Evolutionary conservation across 1,140 invertebrate species (phyloP).

Genomic region (Cryptotermes secundus): DNA sequence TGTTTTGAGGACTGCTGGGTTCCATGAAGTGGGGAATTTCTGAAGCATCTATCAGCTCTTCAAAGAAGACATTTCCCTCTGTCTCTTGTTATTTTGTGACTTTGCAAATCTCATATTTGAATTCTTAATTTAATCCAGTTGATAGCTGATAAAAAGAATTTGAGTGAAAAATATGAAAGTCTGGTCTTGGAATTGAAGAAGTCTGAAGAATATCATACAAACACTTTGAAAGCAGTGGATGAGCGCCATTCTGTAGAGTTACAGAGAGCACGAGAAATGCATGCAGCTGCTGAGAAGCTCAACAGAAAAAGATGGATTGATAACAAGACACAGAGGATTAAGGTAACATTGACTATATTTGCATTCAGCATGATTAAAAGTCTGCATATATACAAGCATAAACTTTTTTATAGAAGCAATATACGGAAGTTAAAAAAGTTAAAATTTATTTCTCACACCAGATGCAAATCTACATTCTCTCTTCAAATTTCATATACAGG

Average conservation of each 20-base stretch:
- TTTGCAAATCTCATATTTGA: too few species aligned
- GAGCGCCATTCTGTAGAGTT: conserved; percentile 65
- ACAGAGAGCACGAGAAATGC: conserved; percentile 61
- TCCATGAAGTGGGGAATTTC: too few species aligned
- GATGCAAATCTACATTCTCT: too few species aligned
- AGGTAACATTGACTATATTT: conserved; percentile 42
- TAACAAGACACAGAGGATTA: conserved; percentile 69
- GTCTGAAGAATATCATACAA: conserved; percentile 55
- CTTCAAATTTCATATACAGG: too few species aligned
- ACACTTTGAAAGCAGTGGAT: conserved; percentile 56
- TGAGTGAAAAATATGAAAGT: conserved; percentile 65
- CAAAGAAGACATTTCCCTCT: too few species aligned
- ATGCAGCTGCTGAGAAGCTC: conserved; percentile 64
- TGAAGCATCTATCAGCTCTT: too few species aligned
- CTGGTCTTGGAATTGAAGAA: conserved; percentile 54
- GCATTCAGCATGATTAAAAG: conserved; percentile 15
- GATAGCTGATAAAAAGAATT: conserved; percentile 62
- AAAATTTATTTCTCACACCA: too few species aligned
- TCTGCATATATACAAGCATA: too few species aligned
- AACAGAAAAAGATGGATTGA: conserved; percentile 67
- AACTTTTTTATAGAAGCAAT: too few species aligned
- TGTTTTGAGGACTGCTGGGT: too few species aligned
- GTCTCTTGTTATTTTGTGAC: too few species aligned
- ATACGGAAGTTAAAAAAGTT: too few species aligned
- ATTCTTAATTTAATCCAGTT: conserved; percentile 44